Conservation (phyloP, 2,888 invertebrate genomes). For the Eristalis pertinax region DNA sequence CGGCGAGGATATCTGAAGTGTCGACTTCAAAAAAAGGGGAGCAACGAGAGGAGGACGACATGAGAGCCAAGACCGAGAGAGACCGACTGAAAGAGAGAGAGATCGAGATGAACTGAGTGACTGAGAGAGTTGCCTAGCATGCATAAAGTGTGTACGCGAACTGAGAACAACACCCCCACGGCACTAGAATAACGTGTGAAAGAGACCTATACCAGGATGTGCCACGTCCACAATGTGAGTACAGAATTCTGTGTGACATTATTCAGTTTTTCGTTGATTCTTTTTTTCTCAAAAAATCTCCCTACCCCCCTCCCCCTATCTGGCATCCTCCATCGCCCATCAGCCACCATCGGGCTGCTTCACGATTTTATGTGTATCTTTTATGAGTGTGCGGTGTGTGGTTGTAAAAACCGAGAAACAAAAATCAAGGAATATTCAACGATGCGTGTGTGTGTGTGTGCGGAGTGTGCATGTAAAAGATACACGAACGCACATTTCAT, state of each 20-base stretch:
- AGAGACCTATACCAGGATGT: conserved; percentile 24
- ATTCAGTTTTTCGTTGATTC: conserved; percentile 30
- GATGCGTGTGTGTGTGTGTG: background rate
- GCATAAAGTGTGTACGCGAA: conserved; percentile 19
- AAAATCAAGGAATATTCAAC: background rate
- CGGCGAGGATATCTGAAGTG: conserved; percentile 59
- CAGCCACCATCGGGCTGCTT: background rate
- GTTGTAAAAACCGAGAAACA: conserved; percentile 31
- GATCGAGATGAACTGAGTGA: background rate
- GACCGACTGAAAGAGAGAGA: background rate
- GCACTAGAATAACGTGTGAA: background rate
- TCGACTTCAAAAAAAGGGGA: background rate
- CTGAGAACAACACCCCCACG: conserved; percentile 1
- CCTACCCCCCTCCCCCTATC: background rate
- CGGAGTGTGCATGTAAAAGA: conserved; percentile 30
- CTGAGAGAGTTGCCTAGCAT: conserved; percentile 32
- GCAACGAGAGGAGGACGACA: background rate
- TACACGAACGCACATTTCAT: conserved; percentile 64
- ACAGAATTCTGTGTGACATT: conserved; percentile 64
- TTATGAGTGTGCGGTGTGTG: conserved; percentile 66
- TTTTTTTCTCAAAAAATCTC: no score
- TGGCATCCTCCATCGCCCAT: no score
- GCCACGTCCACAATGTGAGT: conserved; percentile 69
- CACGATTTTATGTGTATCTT: conserved; percentile 49
- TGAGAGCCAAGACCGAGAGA: background rate